phyloP scores from a whole-genome alignment of 2,888 invertebrate genomes.

The Timandra comae region DNA sequence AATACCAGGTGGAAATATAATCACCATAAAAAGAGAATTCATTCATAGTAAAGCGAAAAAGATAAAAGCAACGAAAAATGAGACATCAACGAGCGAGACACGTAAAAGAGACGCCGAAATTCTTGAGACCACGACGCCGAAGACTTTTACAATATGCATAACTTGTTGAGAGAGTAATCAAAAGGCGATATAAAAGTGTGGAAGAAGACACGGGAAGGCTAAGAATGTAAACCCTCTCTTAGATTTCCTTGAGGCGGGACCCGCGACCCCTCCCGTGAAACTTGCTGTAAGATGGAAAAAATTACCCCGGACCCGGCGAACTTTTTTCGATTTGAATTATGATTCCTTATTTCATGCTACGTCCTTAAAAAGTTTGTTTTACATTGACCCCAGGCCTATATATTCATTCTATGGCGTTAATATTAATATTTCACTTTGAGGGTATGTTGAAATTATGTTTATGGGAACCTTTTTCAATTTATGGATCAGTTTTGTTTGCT shows the following conservation, averaged over 20 bases:
- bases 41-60: slow-evolving; percentile 55
- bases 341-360: slow-evolving; percentile 73
- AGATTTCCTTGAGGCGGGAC: slow-evolving; percentile 64
- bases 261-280: slow-evolving; percentile 66
- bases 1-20: slow-evolving; percentile 24
- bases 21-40: slow-evolving; percentile 49
- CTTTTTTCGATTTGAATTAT: slow-evolving; percentile 77
- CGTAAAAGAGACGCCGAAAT: slow-evolving; percentile 58
- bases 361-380: slow-evolving; percentile 64
- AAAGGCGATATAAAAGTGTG: slow-evolving; percentile 74
- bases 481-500: too few relatives aligned
- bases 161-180: slow-evolving; percentile 76
- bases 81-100: slow-evolving; percentile 52
- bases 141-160: slow-evolving; percentile 73
- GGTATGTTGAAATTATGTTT: slow-evolving; percentile 14
- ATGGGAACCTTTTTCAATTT: not conserved
- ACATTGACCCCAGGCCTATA: slow-evolving; percentile 45
- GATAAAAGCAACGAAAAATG: slow-evolving; percentile 60
- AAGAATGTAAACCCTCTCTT: slow-evolving; percentile 73
- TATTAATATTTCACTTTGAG: slow-evolving; percentile 49
- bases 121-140: slow-evolving; percentile 52
- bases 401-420: slow-evolving; percentile 50
- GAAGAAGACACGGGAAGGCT: slow-evolving; percentile 72
- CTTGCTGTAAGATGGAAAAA: slow-evolving; percentile 74
- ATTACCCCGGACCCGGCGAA: slow-evolving; percentile 65